phyloP scores from a whole-genome alignment of 2,888 invertebrate species.

The Argyresthia goedartella region DNA sequence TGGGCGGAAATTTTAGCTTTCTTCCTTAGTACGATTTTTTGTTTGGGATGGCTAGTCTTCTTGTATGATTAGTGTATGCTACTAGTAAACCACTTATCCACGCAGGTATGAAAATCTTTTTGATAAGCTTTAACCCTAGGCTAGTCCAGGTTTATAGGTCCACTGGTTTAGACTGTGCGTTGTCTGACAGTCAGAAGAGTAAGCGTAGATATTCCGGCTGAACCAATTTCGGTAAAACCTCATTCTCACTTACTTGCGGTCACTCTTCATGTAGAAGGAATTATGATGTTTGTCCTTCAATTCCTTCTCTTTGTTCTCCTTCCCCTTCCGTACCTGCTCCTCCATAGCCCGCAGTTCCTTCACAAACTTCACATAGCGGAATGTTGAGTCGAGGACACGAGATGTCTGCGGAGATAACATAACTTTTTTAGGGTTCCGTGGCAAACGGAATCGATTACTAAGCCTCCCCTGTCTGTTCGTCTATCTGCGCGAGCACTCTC shows the following conservation, averaged over 20 bases:
- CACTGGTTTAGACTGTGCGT: too few species aligned
- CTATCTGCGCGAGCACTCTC: neutral
- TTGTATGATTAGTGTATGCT: too few species aligned
- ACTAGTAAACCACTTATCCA: too few species aligned
- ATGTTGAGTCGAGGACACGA: slow-evolving; percentile 45
- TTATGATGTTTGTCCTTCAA: slow-evolving; percentile 34
- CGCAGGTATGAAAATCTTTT: too few species aligned
- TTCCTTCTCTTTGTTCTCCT: slow-evolving; percentile 29
- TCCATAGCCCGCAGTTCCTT: slow-evolving; percentile 41
- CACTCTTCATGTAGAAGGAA: slow-evolving; percentile 49
- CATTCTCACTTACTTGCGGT: slow-evolving; percentile 31
- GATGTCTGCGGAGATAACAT: slow-evolving; percentile 35
- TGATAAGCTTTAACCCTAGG: too few species aligned
- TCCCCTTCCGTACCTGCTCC: slow-evolving; percentile 38
- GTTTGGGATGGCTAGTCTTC: too few species aligned
- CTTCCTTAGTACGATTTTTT: too few species aligned
- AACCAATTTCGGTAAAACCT: too few species aligned
- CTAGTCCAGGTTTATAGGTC: too few species aligned
- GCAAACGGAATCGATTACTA: neutral
- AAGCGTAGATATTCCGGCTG: too few species aligned
- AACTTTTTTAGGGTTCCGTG: neutral
- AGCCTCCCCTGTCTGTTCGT: neutral
- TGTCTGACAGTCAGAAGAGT: too few species aligned
- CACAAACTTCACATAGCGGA: slow-evolving; percentile 47
- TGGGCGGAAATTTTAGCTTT: too few species aligned